Percentiles rank a stretch among this genome's conserved stretches.
These are phyloP conservation scores for Acanthochromis polyacanthus DNA, from an alignment of 2,113 vertebrate genomes.

Conservation along the genomic window DNA sequence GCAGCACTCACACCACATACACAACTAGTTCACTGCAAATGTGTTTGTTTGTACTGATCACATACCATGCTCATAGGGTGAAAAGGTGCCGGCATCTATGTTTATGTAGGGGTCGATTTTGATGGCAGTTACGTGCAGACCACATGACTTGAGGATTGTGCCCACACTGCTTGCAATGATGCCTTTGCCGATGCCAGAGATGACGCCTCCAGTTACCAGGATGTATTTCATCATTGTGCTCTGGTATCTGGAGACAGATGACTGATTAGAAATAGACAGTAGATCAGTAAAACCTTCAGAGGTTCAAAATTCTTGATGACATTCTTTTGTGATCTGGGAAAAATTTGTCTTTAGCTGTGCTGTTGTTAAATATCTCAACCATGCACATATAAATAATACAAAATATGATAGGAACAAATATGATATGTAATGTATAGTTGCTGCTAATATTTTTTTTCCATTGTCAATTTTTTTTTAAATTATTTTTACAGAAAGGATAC, in stretches of 20 bases:
- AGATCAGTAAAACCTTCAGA: not conserved
- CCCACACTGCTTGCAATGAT: conserved; percentile 98
- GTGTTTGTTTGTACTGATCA: not conserved
- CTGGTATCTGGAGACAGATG: conserved; percentile 15
- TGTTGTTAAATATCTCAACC: too few relatives aligned
- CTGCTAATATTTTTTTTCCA: too few relatives aligned
- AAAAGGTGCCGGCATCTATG: conserved; percentile 97
- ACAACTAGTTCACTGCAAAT: not conserved
- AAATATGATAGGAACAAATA: too few relatives aligned
- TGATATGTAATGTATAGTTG: too few relatives aligned
- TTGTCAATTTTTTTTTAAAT: too few relatives aligned
- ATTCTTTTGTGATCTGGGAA: not conserved
- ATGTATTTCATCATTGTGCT: conserved; percentile 94
- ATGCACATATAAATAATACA: too few relatives aligned
- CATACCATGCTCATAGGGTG: conserved; percentile 96
- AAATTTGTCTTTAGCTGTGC: not conserved
- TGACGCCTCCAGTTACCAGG: conserved; percentile 97
- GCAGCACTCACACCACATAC: not conserved
- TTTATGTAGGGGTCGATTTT: conserved; percentile 99
- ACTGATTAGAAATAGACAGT: not conserved
- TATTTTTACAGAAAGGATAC: too few relatives aligned
- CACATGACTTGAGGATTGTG: conserved; percentile 96
- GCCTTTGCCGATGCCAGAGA: conserved; percentile 98
- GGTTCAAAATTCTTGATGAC: not conserved
- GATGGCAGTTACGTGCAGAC: conserved; percentile 94